Percentiles rank a stretch among this genome's conserved stretches.
These are phyloP conservation scores for Gymnopithys bicolor DNA, from an alignment of 2,797 vertebrate genomes.

Conservation along the genomic window DNA sequence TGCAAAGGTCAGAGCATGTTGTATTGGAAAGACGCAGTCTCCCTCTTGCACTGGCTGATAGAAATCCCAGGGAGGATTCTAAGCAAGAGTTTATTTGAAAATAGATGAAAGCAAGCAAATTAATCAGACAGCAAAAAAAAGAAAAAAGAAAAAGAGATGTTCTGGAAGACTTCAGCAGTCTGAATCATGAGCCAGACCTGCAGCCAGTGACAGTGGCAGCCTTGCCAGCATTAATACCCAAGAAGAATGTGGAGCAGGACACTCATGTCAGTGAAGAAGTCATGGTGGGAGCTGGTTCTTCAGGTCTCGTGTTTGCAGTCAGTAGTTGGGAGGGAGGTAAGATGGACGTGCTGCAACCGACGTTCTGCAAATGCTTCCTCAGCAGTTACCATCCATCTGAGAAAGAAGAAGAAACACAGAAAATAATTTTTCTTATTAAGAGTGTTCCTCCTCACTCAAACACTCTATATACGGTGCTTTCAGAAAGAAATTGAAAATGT, in stretches of 20 bases:
- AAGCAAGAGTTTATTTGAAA: slow-evolving; percentile 44
- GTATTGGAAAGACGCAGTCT: background rate
- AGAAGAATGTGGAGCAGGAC: background rate
- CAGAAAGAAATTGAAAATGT: background rate
- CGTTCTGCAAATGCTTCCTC: background rate
- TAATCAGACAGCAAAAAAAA: slow-evolving; percentile 7
- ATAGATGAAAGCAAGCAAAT: slow-evolving; percentile 54
- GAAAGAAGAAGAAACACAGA: background rate
- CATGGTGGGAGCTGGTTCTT: background rate
- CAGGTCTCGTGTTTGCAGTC: background rate
- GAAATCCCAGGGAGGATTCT: slow-evolving; percentile 10
- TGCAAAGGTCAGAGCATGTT: background rate
- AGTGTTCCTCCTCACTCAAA: background rate
- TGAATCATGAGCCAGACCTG: slow-evolving; percentile 2
- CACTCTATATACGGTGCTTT: background rate
- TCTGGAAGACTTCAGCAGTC: background rate
- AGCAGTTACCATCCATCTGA: background rate
- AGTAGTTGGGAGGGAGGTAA: background rate
- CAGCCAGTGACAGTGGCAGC: background rate
- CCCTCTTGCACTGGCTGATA: slow-evolving; percentile 2
- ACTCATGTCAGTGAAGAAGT: background rate
- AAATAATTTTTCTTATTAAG: background rate
- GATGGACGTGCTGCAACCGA: background rate
- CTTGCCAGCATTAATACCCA: background rate
- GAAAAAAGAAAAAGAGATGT: background rate